Conservation (phyloP, 2,888 invertebrate genomes). For the Crepidodera aurea region DNA sequence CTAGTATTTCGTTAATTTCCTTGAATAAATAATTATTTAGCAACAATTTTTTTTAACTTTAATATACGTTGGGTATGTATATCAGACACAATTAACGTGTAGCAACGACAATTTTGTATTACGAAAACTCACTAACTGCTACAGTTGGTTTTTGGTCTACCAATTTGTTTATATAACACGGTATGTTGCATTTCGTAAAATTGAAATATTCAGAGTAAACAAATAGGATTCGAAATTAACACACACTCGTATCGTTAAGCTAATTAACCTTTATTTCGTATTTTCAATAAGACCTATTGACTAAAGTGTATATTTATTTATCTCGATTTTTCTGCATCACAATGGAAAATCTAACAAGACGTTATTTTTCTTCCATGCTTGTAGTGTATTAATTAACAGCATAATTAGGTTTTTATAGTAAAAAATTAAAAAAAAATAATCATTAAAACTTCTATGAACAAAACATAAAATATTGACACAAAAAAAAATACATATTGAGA, state of each 20-base stretch:
- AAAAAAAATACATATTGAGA: no score
- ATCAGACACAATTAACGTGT: not conserved
- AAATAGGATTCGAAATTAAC: not conserved
- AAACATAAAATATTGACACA: no score
- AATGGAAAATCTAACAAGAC: not conserved
- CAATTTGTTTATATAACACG: not conserved
- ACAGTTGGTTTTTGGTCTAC: not conserved
- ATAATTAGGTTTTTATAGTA: not conserved
- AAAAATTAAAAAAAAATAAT: no score
- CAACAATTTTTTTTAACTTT: not conserved
- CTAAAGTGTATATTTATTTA: no score
- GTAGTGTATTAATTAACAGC: not conserved
- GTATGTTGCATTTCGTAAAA: not conserved
- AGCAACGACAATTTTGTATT: not conserved
- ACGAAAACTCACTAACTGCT: not conserved
- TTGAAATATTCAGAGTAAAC: not conserved
- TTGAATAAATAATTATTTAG: not conserved
- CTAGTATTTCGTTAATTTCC: not conserved
- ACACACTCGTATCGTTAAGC: no score
- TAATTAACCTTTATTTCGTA: no score
- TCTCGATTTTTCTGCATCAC: no score
- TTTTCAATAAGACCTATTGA: no score
- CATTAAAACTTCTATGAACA: no score
- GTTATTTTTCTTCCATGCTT: not conserved
- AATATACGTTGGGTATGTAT: not conserved